Conservation (phyloP, 2,113 vertebrate genomes). For the Etheostoma cragini region DNA sequence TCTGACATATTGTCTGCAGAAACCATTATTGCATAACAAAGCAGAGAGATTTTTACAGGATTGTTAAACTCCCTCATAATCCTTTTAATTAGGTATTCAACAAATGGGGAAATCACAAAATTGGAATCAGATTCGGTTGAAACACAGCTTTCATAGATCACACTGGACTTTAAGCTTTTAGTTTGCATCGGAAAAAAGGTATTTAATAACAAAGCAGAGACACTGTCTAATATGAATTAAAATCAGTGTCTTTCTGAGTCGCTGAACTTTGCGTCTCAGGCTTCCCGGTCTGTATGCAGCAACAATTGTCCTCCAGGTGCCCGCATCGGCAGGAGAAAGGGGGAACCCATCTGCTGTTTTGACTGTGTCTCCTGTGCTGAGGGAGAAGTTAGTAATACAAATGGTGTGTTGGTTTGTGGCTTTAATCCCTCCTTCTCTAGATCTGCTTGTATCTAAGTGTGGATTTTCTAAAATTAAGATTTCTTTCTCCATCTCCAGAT, state of each 20-base stretch:
- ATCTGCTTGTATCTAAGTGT: not conserved
- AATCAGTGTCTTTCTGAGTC: slow-evolving; percentile 23
- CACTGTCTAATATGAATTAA: not conserved
- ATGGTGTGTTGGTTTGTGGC: slow-evolving; percentile 55
- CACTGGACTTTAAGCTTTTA: too few relatives aligned
- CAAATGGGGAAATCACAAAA: too few relatives aligned
- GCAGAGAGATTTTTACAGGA: too few relatives aligned
- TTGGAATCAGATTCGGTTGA: too few relatives aligned
- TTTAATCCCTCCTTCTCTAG: not conserved
- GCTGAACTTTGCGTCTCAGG: slow-evolving; percentile 67
- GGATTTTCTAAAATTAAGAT: not conserved
- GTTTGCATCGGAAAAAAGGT: too few relatives aligned
- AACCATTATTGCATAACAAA: not conserved
- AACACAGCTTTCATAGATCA: too few relatives aligned
- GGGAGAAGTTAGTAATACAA: not conserved
- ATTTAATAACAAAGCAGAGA: not conserved
- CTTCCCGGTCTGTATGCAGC: slow-evolving; percentile 79
- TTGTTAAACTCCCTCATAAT: too few relatives aligned
- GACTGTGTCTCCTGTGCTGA: slow-evolving; percentile 1
- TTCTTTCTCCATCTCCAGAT: not conserved
- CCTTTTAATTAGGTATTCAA: too few relatives aligned
- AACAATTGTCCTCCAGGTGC: slow-evolving; percentile 77
- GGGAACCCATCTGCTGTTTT: not conserved
- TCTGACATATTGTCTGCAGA: too few relatives aligned
- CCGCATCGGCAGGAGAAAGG: slow-evolving; percentile 69